Evolutionary conservation across 2,888 invertebrate genomes (phyloP).

Genomic region (Drosophila meridiana): DNA sequence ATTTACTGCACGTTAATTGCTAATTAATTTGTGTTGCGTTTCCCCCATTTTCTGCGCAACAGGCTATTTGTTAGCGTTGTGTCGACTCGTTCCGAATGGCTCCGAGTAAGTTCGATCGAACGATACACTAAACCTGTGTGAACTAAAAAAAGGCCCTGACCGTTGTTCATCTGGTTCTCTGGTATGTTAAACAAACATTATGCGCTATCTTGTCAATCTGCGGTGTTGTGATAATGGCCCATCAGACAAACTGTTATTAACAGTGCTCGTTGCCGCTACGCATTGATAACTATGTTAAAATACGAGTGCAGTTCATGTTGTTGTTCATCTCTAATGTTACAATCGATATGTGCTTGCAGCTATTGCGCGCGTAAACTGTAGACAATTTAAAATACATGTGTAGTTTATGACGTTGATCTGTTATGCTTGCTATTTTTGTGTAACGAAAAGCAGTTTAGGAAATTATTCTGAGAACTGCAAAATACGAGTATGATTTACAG

Average conservation of each 20-base stretch:
- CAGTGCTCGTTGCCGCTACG: slow-evolving; percentile 1
- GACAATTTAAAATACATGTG: neutral
- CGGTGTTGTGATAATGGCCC: slow-evolving; percentile 2
- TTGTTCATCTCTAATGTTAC: neutral
- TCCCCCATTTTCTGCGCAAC: slow-evolving; percentile 59
- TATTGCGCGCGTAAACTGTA: neutral
- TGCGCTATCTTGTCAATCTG: slow-evolving; percentile 19
- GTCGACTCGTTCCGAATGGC: slow-evolving; percentile 17
- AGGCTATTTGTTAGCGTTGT: slow-evolving; percentile 41
- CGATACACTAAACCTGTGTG: slow-evolving; percentile 29
- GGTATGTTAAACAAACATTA: slow-evolving; percentile 3
- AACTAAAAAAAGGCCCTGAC: slow-evolving; percentile 7
- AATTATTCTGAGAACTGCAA: neutral
- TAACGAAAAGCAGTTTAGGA: neutral
- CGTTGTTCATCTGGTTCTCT: slow-evolving; percentile 35
- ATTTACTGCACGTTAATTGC: slow-evolving; percentile 65
- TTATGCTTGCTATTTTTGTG: too few relatives aligned
- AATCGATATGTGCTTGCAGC: neutral
- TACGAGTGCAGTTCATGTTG: neutral
- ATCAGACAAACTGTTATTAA: slow-evolving; percentile 8
- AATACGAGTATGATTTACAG: neutral
- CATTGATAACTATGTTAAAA: neutral
- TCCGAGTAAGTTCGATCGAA: slow-evolving; percentile 40
- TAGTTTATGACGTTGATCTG: too few relatives aligned
- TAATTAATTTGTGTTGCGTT: slow-evolving; percentile 52